Evolutionary conservation across 2,113 vertebrate genomes (phyloP).

Genomic region (Pantherophis guttatus): DNA sequence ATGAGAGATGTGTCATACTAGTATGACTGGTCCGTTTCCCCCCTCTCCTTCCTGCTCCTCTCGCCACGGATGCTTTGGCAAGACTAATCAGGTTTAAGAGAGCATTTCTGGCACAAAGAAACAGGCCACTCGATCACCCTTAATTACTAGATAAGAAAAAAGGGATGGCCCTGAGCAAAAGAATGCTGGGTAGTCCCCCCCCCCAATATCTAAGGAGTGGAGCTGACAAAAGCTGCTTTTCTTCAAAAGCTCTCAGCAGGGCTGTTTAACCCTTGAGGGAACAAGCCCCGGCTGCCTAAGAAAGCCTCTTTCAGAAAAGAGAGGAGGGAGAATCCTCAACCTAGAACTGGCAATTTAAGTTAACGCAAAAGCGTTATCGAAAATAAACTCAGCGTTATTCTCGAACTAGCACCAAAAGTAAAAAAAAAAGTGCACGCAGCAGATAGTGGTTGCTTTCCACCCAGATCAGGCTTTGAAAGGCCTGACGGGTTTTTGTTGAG

Average conservation of each 20-base stretch:
- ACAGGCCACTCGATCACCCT: conserved; percentile 18
- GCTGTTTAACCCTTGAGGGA: not conserved
- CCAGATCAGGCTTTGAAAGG: no score
- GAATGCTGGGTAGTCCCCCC: not conserved
- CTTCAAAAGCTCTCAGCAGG: not conserved
- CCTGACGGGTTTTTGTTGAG: not conserved
- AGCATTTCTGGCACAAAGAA: conserved; percentile 18
- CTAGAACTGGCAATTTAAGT: not conserved
- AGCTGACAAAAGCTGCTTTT: not conserved
- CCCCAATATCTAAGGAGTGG: not conserved
- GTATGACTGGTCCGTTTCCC: not conserved
- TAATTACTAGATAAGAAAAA: not conserved
- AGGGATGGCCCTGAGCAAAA: conserved; percentile 10
- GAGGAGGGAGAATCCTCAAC: not conserved
- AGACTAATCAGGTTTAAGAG: not conserved
- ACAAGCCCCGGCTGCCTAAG: not conserved
- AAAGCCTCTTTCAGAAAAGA: not conserved
- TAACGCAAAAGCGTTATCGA: not conserved
- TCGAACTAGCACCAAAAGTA: not conserved
- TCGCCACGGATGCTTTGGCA: not conserved
- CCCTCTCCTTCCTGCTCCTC: not conserved
- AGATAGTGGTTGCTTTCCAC: not conserved
- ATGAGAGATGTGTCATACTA: conserved; percentile 29
- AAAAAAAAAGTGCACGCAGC: not conserved
- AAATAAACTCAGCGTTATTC: not conserved